These are phyloP conservation scores for Urocitellus parryii DNA, from an alignment of 2,113 vertebrate genomes.

Conservation along the genomic window DNA sequence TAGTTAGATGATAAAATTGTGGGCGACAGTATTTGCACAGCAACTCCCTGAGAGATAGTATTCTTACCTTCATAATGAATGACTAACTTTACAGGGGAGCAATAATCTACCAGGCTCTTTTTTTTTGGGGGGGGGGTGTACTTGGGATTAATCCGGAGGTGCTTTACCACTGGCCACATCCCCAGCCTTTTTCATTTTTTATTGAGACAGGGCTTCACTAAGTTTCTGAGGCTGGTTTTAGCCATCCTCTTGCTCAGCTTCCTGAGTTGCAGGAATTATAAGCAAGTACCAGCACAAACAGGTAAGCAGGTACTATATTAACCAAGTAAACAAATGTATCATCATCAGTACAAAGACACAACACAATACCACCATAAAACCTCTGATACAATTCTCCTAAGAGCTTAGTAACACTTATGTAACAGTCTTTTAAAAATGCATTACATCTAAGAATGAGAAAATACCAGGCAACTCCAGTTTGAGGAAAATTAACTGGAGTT, in stretches of 20 bases:
- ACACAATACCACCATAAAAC: background rate
- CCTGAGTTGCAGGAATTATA: no score
- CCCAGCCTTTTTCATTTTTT: no score
- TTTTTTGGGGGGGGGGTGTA: no score
- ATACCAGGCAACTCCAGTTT: background rate
- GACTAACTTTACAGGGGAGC: background rate
- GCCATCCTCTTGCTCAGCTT: no score
- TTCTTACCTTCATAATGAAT: background rate
- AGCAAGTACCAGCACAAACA: no score
- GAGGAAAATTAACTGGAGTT: background rate
- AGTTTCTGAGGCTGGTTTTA: no score
- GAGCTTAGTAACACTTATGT: background rate
- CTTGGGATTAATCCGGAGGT: no score
- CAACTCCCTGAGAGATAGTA: background rate
- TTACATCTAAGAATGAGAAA: constrained; percentile 31
- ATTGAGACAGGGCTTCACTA: no score
- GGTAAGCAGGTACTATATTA: background rate
- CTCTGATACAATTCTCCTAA: background rate
- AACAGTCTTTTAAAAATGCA: background rate
- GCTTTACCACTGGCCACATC: no score
- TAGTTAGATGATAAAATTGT: background rate
- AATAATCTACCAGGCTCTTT: background rate
- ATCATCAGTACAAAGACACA: background rate
- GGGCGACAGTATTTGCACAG: background rate
- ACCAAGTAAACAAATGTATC: background rate